A percentile compares a stretch with the other conserved stretches of the same genome.
Evolutionary conservation across 2,797 vertebrate genomes (phyloP).

Genomic region (Chaetophractus vellerosus): DNA sequence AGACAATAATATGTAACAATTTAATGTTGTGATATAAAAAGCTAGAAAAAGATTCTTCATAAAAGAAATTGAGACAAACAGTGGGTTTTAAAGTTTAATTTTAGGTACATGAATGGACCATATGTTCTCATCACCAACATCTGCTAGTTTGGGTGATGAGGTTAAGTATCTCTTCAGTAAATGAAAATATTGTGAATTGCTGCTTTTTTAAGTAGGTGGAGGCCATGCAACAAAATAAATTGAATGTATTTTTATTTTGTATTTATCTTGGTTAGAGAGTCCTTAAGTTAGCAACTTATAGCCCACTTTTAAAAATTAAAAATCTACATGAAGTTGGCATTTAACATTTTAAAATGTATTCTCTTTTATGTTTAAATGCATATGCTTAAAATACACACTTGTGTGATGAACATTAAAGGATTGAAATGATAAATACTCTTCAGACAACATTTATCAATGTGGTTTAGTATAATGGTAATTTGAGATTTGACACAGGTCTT

Average conservation of each 20-base stretch:
- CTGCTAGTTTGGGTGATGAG: conserved; percentile 81
- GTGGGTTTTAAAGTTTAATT: conserved; percentile 74
- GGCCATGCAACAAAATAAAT: conserved; percentile 67
- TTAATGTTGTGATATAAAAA: conserved; percentile 40
- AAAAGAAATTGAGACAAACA: conserved; percentile 59
- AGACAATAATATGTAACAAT: conserved; percentile 50
- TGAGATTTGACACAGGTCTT: background rate
- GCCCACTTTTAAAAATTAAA: background rate
- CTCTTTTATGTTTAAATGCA: background rate
- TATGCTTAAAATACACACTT: background rate
- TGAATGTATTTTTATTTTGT: conserved; percentile 52
- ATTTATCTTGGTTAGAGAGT: conserved; percentile 35
- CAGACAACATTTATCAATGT: background rate
- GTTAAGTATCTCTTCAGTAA: conserved; percentile 78
- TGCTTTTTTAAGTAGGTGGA: conserved; percentile 75
- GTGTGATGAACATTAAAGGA: background rate
- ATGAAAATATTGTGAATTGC: conserved; percentile 84
- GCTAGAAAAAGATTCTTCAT: background rate
- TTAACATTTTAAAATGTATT: conserved; percentile 14
- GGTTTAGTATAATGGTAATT: background rate
- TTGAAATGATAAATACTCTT: background rate
- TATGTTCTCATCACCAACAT: conserved; percentile 79
- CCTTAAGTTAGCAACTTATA: background rate
- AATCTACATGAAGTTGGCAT: background rate
- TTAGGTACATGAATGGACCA: conserved; percentile 77